Percentiles rank a stretch among this genome's conserved stretches.
Conservation (phyloP, 2,113 vertebrate species). For the Meles meles region DNA sequence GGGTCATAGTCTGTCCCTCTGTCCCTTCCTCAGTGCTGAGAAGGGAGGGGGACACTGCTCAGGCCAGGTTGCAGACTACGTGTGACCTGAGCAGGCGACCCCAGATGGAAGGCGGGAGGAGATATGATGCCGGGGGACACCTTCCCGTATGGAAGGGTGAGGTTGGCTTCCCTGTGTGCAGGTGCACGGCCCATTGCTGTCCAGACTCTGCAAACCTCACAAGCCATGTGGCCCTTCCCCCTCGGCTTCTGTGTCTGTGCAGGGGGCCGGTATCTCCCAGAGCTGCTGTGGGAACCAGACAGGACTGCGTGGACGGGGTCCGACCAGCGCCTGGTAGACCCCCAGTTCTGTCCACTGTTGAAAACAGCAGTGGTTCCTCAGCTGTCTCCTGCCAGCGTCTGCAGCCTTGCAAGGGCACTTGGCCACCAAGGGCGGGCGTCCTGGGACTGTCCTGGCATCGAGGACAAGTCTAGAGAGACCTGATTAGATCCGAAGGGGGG, state of each 20-base stretch:
- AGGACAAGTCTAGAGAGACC: background rate
- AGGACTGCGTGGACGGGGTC: background rate
- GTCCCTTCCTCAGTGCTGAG: background rate
- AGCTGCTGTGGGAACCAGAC: too few relatives aligned
- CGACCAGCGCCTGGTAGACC: fast-evolving
- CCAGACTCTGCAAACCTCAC: too few relatives aligned
- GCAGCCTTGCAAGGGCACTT: too few relatives aligned
- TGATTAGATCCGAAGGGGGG: too few relatives aligned
- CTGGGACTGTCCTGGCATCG: background rate
- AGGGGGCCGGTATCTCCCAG: too few relatives aligned
- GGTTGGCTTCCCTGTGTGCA: background rate
- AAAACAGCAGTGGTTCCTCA: background rate
- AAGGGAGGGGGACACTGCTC: too few relatives aligned
- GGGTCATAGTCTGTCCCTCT: background rate
- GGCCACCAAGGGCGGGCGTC: background rate
- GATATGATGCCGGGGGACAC: background rate
- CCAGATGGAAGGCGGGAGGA: too few relatives aligned
- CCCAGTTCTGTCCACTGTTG: background rate
- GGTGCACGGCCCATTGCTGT: too few relatives aligned
- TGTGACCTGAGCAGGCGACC: too few relatives aligned
- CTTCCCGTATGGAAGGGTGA: fast-evolving
- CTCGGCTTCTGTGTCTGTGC: too few relatives aligned
- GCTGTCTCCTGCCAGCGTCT: fast-evolving
- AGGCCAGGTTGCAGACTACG: too few relatives aligned
- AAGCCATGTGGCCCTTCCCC: too few relatives aligned